These are phyloP conservation scores for Nerophis ophidion DNA, from an alignment of 2,113 vertebrate genomes.

Conservation along the genomic window DNA sequence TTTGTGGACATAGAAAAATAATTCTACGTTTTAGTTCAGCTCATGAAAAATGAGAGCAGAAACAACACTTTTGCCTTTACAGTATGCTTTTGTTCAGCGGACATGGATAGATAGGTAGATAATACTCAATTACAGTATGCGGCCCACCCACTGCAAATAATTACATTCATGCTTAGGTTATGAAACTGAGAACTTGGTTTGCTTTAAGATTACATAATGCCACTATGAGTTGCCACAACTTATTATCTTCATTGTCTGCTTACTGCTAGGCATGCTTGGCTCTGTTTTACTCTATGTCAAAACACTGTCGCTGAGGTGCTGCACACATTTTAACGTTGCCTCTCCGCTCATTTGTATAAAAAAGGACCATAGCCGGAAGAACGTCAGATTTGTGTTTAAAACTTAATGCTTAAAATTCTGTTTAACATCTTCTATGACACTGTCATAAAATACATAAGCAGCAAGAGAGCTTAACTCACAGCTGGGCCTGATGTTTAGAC, in stretches of 20 bases:
- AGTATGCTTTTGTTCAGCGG: too few relatives aligned
- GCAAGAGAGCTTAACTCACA: too few relatives aligned
- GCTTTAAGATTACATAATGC: constrained; percentile 50
- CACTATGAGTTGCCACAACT: constrained; percentile 51
- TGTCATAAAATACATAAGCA: too few relatives aligned
- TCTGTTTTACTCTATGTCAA: constrained; percentile 52
- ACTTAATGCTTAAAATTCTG: not conserved
- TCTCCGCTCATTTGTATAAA: constrained; percentile 1
- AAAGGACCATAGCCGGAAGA: not conserved
- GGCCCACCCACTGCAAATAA: constrained; percentile 20
- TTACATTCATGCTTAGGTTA: constrained; percentile 13
- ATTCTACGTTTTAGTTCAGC: too few relatives aligned
- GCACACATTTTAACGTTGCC: constrained; percentile 20
- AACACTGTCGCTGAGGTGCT: constrained; percentile 38
- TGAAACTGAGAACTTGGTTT: constrained; percentile 34
- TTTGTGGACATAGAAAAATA: too few relatives aligned
- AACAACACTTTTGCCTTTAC: too few relatives aligned
- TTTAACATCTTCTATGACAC: not conserved
- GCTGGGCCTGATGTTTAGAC: too few relatives aligned
- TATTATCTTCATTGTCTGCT: constrained; percentile 46
- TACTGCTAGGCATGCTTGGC: constrained; percentile 45
- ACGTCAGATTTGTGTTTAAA: not conserved
- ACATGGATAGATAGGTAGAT: too few relatives aligned
- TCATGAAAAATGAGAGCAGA: too few relatives aligned
- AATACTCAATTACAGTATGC: not conserved